Conservation (phyloP, 2,797 vertebrate genomes). For the Gambusia yucatana region DNA sequence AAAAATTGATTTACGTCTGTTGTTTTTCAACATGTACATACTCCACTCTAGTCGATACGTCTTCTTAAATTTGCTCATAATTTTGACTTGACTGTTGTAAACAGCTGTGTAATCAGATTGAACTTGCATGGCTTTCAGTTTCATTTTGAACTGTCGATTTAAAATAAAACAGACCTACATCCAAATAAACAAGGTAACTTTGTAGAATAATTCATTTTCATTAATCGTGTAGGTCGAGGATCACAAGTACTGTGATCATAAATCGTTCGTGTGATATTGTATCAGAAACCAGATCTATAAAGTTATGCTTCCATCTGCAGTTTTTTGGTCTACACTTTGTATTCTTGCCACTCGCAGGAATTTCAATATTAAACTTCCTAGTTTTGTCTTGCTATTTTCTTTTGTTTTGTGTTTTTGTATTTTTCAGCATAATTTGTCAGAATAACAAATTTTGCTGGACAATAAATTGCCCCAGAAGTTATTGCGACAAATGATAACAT, state of each 20-base stretch:
- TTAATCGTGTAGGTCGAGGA: not conserved
- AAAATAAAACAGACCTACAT: not conserved
- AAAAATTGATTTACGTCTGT: not conserved
- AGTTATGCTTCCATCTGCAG: no score
- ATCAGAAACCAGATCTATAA: no score
- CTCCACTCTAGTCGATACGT: not conserved
- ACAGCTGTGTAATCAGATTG: not conserved
- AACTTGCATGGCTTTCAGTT: not conserved
- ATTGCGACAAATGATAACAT: no score
- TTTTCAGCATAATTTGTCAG: no score
- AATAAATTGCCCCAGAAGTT: no score
- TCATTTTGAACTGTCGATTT: not conserved
- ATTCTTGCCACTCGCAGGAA: no score
- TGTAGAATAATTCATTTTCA: not conserved
- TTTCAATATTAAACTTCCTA: no score
- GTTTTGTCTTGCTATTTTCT: no score
- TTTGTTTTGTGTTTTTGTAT: no score
- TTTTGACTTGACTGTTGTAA: not conserved
- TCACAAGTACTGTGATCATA: not conserved
- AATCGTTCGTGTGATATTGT: not conserved
- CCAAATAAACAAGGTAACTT: not conserved
- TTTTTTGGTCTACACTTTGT: no score
- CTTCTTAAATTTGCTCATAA: not conserved
- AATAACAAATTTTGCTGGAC: no score
- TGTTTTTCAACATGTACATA: not conserved